Evolutionary conservation across 2,797 vertebrate species (phyloP).

Genomic region (Cryptoprocta ferox): DNA sequence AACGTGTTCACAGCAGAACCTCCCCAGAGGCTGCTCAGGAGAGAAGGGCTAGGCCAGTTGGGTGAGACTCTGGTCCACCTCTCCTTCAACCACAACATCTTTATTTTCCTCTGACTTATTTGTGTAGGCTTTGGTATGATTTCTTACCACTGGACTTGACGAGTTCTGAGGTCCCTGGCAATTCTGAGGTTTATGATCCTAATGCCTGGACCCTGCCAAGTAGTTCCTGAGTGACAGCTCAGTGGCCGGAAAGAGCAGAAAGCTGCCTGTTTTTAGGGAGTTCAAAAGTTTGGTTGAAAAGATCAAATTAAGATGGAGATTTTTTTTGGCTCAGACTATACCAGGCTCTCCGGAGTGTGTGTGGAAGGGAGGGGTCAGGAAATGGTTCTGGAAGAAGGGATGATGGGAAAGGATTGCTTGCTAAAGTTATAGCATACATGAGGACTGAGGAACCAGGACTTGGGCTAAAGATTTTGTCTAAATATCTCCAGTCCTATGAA

Average conservation of each 20-base stretch:
- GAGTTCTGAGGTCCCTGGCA: conserved; percentile 34
- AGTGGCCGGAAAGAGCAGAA: not conserved
- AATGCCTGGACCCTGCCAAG: conserved; percentile 51
- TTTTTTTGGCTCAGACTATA: not conserved
- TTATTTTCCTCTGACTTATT: conserved; percentile 41
- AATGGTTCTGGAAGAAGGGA: not conserved
- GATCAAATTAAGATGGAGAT: not conserved
- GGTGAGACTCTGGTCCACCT: not conserved
- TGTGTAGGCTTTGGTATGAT: conserved; percentile 39
- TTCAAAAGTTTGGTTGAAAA: conserved; percentile 45
- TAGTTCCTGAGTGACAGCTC: not conserved
- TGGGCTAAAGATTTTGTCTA: conserved; percentile 34
- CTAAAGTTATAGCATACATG: not conserved
- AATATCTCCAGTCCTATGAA: not conserved
- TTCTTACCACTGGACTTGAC: conserved; percentile 6
- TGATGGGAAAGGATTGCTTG: not conserved
- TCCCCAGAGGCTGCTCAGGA: not conserved
- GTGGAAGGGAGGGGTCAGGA: not conserved
- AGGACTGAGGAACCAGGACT: not conserved
- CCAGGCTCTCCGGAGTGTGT: not conserved
- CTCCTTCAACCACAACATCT: conserved; percentile 14
- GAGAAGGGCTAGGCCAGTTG: not conserved
- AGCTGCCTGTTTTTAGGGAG: not conserved
- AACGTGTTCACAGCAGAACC: not conserved
- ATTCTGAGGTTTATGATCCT: conserved; percentile 39